Evolutionary conservation across 2,888 invertebrate species (phyloP).

Genomic region (Chrysomela aeneicollis): DNA sequence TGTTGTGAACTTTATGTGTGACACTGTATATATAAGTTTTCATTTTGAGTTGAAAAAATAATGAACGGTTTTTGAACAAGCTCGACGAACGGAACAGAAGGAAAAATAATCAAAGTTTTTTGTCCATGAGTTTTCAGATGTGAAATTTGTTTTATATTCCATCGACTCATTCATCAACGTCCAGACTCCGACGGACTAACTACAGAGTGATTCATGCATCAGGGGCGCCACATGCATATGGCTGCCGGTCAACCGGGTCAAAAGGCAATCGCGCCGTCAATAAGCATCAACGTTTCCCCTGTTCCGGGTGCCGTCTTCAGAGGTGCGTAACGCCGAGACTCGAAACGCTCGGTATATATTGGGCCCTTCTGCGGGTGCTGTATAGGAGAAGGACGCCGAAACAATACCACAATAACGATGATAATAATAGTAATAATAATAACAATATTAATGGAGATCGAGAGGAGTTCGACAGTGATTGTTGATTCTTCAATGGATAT

Average conservation of each 20-base stretch:
- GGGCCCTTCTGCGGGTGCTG: slow-evolving; percentile 83
- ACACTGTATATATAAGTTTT: too few relatives aligned
- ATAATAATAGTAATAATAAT: slow-evolving; percentile 28
- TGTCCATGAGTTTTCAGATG: too few relatives aligned
- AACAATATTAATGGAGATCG: slow-evolving; percentile 32
- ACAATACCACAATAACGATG: slow-evolving; percentile 58
- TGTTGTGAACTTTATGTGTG: too few relatives aligned
- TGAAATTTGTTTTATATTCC: too few relatives aligned
- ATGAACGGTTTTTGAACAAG: too few relatives aligned
- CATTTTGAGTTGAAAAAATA: too few relatives aligned
- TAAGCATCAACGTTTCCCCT: slow-evolving; percentile 42
- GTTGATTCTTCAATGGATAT: slow-evolving; percentile 15
- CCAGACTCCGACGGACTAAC: slow-evolving; percentile 10
- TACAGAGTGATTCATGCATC: slow-evolving; percentile 18
- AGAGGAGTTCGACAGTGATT: slow-evolving; percentile 14
- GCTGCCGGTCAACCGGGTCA: slow-evolving; percentile 58
- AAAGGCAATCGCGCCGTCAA: slow-evolving; percentile 34
- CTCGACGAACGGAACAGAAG: too few relatives aligned
- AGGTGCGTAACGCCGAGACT: slow-evolving; percentile 63
- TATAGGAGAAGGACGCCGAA: slow-evolving; percentile 83
- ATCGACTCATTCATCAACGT: too few relatives aligned
- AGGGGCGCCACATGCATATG: slow-evolving; percentile 55
- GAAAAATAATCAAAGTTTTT: too few relatives aligned
- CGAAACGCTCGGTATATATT: slow-evolving; percentile 57
- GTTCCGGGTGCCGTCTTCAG: slow-evolving; percentile 55